Evolutionary conservation across 2,797 vertebrate species (phyloP).

Genomic region (Poeciliopsis infans): DNA sequence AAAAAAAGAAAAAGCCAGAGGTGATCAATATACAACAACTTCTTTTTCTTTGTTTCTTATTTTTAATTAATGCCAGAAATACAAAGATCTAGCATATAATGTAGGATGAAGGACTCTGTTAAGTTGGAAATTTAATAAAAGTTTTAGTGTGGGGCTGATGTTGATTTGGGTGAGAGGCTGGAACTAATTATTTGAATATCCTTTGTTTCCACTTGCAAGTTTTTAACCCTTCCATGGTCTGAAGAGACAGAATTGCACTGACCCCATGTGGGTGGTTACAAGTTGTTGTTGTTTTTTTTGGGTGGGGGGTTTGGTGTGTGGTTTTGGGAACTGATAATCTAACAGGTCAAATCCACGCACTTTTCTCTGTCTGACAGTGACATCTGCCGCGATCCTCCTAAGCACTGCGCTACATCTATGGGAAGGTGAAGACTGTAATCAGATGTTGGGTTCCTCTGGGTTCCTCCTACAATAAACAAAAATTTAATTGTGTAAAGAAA

Average conservation of each 20-base stretch:
- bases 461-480: neutral
- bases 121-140: neutral
- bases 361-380: too few species aligned
- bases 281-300: too few species aligned
- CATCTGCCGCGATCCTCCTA: too few species aligned
- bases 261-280: too few species aligned
- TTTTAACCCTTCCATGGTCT: too few species aligned
- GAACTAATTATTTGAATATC: neutral
- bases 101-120: neutral
- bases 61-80: neutral
- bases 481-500: neutral
- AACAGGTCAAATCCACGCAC: too few species aligned
- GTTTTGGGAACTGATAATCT: too few species aligned
- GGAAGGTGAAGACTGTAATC: neutral
- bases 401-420: too few species aligned
- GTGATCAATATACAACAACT: neutral
- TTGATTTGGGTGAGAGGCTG: neutral
- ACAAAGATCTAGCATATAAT: neutral
- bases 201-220: neutral
- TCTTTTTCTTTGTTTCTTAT: neutral
- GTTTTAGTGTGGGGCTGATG: neutral
- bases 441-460: neutral
- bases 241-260: too few species aligned
- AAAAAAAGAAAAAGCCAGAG: too few species aligned
- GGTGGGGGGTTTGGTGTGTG: too few species aligned